A percentile compares a stretch with the other conserved stretches of the same genome.
Conservation (phyloP, 2,888 invertebrate genomes). For the Stenolophus ochropezus region DNA sequence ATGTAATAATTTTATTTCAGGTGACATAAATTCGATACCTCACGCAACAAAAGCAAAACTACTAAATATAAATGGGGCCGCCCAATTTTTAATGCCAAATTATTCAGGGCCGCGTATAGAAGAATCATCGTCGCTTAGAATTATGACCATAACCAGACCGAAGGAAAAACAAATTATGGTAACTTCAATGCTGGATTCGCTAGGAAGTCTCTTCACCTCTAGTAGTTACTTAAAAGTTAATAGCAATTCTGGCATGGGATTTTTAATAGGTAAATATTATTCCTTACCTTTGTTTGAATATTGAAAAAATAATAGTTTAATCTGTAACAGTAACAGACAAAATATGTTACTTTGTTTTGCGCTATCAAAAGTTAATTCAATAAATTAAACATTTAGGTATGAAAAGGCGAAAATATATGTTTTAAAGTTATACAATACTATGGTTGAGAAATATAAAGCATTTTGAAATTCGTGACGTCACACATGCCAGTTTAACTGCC, state of each 20-base stretch:
- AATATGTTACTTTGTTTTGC: too few relatives aligned
- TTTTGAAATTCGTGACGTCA: too few relatives aligned
- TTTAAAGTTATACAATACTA: too few relatives aligned
- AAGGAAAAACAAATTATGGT: conserved; percentile 81
- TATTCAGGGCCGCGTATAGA: conserved; percentile 77
- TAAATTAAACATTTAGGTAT: too few relatives aligned
- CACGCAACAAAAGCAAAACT: conserved; percentile 81
- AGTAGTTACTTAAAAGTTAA: conserved; percentile 78
- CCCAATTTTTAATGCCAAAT: conserved; percentile 72
- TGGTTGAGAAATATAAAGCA: too few relatives aligned
- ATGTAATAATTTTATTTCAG: conserved; percentile 66
- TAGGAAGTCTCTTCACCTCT: conserved; percentile 82
- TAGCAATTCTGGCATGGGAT: conserved; percentile 84
- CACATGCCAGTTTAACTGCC: too few relatives aligned
- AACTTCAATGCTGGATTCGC: conserved; percentile 79
- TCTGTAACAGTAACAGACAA: too few relatives aligned
- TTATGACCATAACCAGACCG: conserved; percentile 76
- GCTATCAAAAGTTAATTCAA: too few relatives aligned
- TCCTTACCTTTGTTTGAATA: too few relatives aligned
- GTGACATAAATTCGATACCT: conserved; percentile 67
- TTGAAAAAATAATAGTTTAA: too few relatives aligned
- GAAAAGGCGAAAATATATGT: too few relatives aligned
- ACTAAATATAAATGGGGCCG: conserved; percentile 83
- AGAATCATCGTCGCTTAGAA: conserved; percentile 72
- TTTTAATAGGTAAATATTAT: conserved; percentile 78